Base-by-base conservation (phyloP, 23 tunicate species). In the Oikopleura dioica region DNA sequence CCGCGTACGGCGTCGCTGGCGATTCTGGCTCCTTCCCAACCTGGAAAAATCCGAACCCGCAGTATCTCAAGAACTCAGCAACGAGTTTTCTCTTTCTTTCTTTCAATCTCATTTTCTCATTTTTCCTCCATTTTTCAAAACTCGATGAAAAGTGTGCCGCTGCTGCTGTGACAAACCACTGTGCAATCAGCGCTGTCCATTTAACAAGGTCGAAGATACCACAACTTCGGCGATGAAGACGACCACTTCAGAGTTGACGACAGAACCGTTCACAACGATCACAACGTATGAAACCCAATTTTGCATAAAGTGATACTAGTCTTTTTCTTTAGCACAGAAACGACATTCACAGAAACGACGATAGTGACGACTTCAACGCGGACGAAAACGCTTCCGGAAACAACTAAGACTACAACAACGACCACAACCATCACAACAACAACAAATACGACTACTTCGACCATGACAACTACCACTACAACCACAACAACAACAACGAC, bases 1-100 rank as follows among this genome's bases (percentile, higher is more conserved):
- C 72, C 33, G 72, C 33, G 5, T 63, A 16, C 26, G 33, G 5
- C 2, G 33, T 63, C 5, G 33, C 30, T 28, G 72, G 72, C 29
- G 72, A 28, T 63, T 63, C 72, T 2, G 72, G 72, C 29, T 63
- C 72, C 16, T 63, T 63, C 26, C 72, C 72, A 31, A 63, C 72
- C 30, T 63, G 72, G 72, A 63, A 21, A 2, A 63, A 63, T 63
- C 72, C 72, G 26, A 63, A 63, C 33, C 72, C 72, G 26, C 30
- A 21, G 5, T 63, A 63, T 63, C 26, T 63, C 4, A 31, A 63
- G 33, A 63, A 63, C 26, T 63, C 72, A 63, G n/a, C n/a, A n/a
- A n/a, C n/a, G n/a, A n/a, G n/a, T n/a, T n/a, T n/a, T n/a, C n/a
- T n/a, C n/a, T n/a, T n/a, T n/a, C n/a, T n/a, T n/a, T n/a, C n/a